Percentiles rank a stretch among this genome's conserved stretches.
These are phyloP conservation scores for Alethe castanea DNA, from an alignment of 2,113 vertebrate genomes.

Conservation along the genomic window DNA sequence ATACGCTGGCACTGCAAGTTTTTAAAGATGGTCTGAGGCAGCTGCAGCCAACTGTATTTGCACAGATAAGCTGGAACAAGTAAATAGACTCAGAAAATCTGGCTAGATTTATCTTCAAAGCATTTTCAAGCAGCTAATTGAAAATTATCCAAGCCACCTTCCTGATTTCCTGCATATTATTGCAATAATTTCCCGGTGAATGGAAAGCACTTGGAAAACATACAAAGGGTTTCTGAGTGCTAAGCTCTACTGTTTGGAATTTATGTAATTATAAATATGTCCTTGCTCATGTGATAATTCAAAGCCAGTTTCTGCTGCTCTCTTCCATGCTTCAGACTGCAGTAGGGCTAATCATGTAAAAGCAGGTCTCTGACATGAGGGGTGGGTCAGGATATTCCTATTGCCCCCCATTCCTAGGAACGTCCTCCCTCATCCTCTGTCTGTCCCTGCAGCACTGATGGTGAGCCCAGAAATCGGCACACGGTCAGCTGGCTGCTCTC, in stretches of 20 bases:
- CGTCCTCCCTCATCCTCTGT: background rate
- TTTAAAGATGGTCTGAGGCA: slow-evolving; percentile 5
- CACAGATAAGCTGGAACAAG: slow-evolving; percentile 42
- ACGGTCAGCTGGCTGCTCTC: background rate
- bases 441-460: background rate
- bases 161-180: slow-evolving; percentile 6
- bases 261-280: background rate
- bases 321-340: background rate
- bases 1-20: background rate
- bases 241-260: background rate
- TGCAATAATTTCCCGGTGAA: background rate
- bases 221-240: background rate
- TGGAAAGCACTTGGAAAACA: slow-evolving; percentile 6
- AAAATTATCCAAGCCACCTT: slow-evolving; percentile 46
- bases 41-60: slow-evolving; percentile 25
- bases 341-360: background rate
- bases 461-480: fast-evolving
- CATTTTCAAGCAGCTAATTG: slow-evolving; percentile 44
- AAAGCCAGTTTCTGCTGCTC: background rate
- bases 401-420: fast-evolving
- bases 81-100: slow-evolving; percentile 10
- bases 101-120: slow-evolving; percentile 45
- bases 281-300: background rate
- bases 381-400: background rate
- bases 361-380: background rate